Base-by-base conservation (phyloP, 1,140 invertebrate species). In the Diabrotica virgifera region DNA sequence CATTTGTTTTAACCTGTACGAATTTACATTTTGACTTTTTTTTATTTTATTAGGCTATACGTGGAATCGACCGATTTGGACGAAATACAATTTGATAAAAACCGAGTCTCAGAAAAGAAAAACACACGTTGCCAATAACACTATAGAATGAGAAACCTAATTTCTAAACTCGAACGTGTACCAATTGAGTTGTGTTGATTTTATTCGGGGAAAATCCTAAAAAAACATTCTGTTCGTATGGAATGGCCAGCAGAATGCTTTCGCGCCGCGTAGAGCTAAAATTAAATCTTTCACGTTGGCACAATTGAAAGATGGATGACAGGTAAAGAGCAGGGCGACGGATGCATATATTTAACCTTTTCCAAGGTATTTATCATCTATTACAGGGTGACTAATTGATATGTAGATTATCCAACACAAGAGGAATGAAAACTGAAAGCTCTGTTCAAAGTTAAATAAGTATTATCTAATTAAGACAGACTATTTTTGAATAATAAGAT, bases 211-310 rank as follows among this genome's bases (percentile, higher is more conserved):
- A n/a, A 46, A 46, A 46, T 46, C 40, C 40, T 46, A 46, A 46
- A 46, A 46, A 46, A 46, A 46, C 40, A 46, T 46, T 46, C 40
- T 46, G 40, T n/a, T 6, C 40, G 40, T n/a, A 46, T 46, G 8
- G n/a, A 46, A 46, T 46, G n/a, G 40, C n/a, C 40, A 46, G n/a
- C 40, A 46, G n/a, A 46, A 46, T 46, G 40, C 40, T 46, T 46
- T 46, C 40, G 40, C 40, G 40, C 40, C 40, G 40, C n/a, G n/a
- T n/a, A n/a, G n/a, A 24, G 40, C 40, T 46, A 46, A 46, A 46
- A 46, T 46, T 46, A 46, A 46, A 46, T 10, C 40, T 46, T 46
- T 46, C 6, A 46, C 40, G 40, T 46, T 46, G 40, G 40, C n/a
- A 46, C 40, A 8, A 46, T 8, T 46, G 40, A 46, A 46, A 46